A percentile compares a stretch with the other conserved stretches of the same genome.
These are phyloP conservation scores for Cisticola juncidis DNA, from an alignment of 2,113 vertebrate species.

Conservation along the genomic window DNA sequence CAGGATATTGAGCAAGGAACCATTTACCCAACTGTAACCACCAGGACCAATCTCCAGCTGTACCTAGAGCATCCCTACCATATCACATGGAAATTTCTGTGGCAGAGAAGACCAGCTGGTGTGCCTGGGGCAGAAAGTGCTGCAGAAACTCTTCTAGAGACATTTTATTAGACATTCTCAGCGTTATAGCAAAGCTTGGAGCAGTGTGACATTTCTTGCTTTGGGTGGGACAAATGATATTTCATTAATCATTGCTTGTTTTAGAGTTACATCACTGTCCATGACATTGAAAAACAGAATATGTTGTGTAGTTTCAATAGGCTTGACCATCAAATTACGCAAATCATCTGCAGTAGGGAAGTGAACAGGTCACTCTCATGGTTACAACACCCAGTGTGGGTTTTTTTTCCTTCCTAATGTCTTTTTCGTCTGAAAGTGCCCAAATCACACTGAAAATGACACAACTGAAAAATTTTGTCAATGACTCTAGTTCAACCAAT, in stretches of 20 bases:
- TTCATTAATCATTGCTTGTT: slow-evolving; percentile 57
- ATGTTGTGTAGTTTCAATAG: not conserved
- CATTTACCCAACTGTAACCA: not conserved
- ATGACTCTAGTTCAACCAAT: not conserved
- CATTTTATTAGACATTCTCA: not conserved
- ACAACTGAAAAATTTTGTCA: not conserved
- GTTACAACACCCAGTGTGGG: not conserved
- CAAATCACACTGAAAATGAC: not conserved
- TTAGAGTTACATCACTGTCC: slow-evolving; percentile 37
- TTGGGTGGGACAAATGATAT: not conserved
- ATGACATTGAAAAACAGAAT: slow-evolving; percentile 24
- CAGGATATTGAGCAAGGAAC: slow-evolving; percentile 1
- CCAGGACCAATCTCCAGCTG: not conserved
- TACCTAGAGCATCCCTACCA: not conserved
- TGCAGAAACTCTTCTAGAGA: not conserved
- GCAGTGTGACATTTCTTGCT: slow-evolving; percentile 4
- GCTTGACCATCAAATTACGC: not conserved
- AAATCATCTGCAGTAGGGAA: not conserved
- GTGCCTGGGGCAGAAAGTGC: not conserved
- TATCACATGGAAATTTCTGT: not conserved
- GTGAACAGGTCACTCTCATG: not conserved
- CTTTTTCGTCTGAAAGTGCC: not conserved
- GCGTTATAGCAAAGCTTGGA: not conserved
- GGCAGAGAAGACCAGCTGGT: not conserved
- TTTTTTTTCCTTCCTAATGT: not conserved